Base-by-base conservation (phyloP, 2,113 vertebrate genomes). In the Phoxinus phoxinus region DNA sequence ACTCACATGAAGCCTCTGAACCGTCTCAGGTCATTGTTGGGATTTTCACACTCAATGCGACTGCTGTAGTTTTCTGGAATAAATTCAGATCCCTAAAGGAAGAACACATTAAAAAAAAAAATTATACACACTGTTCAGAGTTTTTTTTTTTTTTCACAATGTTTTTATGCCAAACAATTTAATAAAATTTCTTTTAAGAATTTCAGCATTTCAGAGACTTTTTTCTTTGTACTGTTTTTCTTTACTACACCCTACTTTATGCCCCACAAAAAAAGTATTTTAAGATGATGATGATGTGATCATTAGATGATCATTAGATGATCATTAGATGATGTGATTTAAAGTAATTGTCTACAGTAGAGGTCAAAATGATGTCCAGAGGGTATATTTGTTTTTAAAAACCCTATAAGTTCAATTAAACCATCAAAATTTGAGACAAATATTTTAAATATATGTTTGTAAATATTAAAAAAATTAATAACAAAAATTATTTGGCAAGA, bases 1-100 rank as follows among this genome's bases (percentile, higher is more conserved):
- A 96, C 98, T 97, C 91, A 99, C 98, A 99, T 92, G 92, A 97
- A 97, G 77, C 97, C 98, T 91, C 92, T 90, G 91, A 99, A 99
- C 87, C 89, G 58, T 91, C 79, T 96, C 84, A 99, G 95, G 87
- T 99, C 95, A 2, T 97, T 94, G 90, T 98, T 99, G 72, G 98
- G 97, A 87, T 91, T 95, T 93, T 99, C 98, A 93, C 98, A 99
- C 85, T 97, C 96, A 88, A 99, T 97, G 35, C 88, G 94, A 87
- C 96, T 92, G 76, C 92, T 94, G 93, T 97, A 98, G 15, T 86
- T 94, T 92, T 97, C 96, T 3, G 97, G 96, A 88, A 94, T 93
- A 78, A 97, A 93, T 90, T 97, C 96, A 85, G 63, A 92, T 77
- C 91, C 95, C 98, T 98, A 87, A 72, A 90, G 83, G 87, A 44